These are phyloP conservation scores for Neolamprologus tretocephalus DNA, from an alignment of 2,113 vertebrate species.

Conservation along the genomic window DNA sequence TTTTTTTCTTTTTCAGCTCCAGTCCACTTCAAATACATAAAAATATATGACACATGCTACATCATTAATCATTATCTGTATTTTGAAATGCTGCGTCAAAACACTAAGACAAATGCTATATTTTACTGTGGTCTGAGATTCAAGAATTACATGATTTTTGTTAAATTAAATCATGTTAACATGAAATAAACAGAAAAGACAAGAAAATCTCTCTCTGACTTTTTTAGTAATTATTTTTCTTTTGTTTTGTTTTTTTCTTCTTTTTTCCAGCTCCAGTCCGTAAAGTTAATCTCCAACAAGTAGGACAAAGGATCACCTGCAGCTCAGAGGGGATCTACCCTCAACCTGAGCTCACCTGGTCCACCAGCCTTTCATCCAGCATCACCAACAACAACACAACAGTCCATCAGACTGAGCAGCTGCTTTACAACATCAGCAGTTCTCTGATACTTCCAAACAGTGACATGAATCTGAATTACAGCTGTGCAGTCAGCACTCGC, in stretches of 20 bases:
- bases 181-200: background rate
- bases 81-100: too few relatives aligned
- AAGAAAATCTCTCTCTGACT: background rate
- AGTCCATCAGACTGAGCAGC: background rate
- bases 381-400: background rate
- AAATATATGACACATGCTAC: too few relatives aligned
- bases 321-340: background rate
- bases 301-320: background rate
- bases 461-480: background rate
- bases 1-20: background rate
- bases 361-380: background rate
- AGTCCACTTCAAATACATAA: background rate
- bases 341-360: background rate
- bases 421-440: background rate
- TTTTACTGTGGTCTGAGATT: background rate
- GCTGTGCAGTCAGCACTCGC: background rate
- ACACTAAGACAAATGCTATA: rapidly evolving
- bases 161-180: rapidly evolving
- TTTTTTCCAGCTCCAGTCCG: background rate
- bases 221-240: background rate
- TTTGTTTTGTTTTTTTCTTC: background rate
- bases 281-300: background rate
- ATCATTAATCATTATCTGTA: too few relatives aligned
- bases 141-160: background rate
- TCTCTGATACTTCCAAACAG: background rate